These are phyloP conservation scores for Micoletzkya japonica DNA, from an alignment of 2,888 invertebrate genomes.

Conservation along the genomic window DNA sequence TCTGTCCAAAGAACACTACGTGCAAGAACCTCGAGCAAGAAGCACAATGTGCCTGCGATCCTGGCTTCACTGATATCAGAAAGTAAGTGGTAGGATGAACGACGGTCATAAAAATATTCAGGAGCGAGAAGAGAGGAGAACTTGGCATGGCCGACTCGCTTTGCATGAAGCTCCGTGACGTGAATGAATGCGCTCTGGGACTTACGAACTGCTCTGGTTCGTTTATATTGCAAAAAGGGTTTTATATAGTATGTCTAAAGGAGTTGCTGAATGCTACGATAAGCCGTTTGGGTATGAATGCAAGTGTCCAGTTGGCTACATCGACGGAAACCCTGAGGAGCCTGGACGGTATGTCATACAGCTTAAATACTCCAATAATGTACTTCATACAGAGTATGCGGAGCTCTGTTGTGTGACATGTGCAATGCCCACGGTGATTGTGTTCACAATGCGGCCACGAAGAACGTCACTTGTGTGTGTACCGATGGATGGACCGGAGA, in stretches of 20 bases:
- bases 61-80: conserved; percentile 77
- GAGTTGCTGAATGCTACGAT: conserved; percentile 61
- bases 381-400: conserved; percentile 43
- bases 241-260: conserved; percentile 1
- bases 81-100: conserved; percentile 25
- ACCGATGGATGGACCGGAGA: conserved; percentile 60
- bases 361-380: too few relatives aligned
- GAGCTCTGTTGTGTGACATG: conserved; percentile 58
- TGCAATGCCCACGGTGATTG: conserved; percentile 59
- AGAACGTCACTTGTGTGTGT: conserved; percentile 61
- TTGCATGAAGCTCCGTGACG: conserved; percentile 58
- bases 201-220: conserved; percentile 61
- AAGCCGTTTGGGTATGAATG: conserved; percentile 60
- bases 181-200: conserved; percentile 63
- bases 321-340: conserved; percentile 60
- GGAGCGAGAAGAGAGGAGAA: conserved; percentile 51
- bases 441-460: conserved; percentile 58
- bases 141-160: conserved; percentile 51
- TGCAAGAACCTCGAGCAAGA: conserved; percentile 88
- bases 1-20: conserved; percentile 85
- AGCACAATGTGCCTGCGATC: conserved; percentile 86
- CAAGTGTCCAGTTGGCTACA: conserved; percentile 59
- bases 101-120: conserved; percentile 1
- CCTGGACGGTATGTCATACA: conserved; percentile 50
- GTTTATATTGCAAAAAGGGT: not conserved